Evolutionary conservation across 2,797 vertebrate genomes (phyloP).

Genomic region (Megalops cyprinoides): DNA sequence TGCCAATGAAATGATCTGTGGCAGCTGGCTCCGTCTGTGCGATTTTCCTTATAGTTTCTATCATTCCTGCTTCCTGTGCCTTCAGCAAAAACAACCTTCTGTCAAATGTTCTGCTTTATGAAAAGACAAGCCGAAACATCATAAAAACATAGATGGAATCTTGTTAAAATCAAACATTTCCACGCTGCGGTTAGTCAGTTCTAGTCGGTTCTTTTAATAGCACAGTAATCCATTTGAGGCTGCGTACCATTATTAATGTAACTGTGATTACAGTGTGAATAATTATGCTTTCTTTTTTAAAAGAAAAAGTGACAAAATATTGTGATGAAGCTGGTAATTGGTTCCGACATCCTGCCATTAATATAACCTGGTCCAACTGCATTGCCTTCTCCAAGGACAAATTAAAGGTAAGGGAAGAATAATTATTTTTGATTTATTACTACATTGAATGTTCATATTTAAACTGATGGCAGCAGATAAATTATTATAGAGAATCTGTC

Average conservation of each 20-base stretch:
- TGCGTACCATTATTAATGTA: slow-evolving; percentile 22
- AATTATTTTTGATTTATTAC: slow-evolving; percentile 23
- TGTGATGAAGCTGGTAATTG: slow-evolving; percentile 88
- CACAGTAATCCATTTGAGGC: no score
- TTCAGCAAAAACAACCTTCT: background rate
- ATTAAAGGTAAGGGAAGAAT: slow-evolving; percentile 73
- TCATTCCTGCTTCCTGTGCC: background rate
- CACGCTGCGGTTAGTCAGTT: background rate
- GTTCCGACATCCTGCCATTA: slow-evolving; percentile 81
- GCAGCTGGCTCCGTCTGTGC: no score
- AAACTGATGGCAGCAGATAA: background rate
- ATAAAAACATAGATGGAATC: background rate
- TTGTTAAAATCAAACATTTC: background rate
- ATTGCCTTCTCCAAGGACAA: slow-evolving; percentile 79
- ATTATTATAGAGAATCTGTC: background rate
- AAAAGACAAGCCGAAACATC: background rate
- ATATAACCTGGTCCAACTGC: slow-evolving; percentile 84
- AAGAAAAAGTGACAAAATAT: slow-evolving; percentile 88
- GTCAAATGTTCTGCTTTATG: background rate
- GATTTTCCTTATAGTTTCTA: background rate
- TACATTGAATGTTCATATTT: background rate
- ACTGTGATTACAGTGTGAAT: slow-evolving; percentile 31
- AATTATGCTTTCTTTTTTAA: slow-evolving; percentile 40
- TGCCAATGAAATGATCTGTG: background rate
- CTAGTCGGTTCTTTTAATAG: no score